Percentiles rank a stretch among this genome's conserved stretches.
Conservation (phyloP, 1,140 invertebrate genomes). For the Drosophila biarmipes region DNA sequence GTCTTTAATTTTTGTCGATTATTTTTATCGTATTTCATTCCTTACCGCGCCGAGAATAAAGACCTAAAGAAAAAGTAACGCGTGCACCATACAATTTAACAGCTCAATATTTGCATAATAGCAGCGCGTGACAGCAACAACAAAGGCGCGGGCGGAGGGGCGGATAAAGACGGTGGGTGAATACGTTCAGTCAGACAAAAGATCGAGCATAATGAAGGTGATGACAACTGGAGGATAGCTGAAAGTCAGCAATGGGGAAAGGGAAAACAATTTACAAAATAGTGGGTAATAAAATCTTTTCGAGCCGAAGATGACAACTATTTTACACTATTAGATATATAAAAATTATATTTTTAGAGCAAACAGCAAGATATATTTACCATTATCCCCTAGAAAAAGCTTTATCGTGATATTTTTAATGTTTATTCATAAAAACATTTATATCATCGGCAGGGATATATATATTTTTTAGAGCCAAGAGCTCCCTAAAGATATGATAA, state of each 20-base stretch:
- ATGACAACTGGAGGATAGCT: neutral
- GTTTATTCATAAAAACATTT: too few relatives aligned
- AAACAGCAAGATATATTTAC: too few relatives aligned
- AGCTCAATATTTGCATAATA: conserved; percentile 81
- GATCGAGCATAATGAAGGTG: conserved; percentile 15
- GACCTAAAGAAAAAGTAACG: conserved; percentile 73
- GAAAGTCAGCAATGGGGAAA: conserved; percentile 3
- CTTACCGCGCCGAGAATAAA: conserved; percentile 36
- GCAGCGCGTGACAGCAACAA: conserved; percentile 76
- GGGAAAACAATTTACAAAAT: neutral
- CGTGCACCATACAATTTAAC: conserved; percentile 75
- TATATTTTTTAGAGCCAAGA: too few relatives aligned
- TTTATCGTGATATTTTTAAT: too few relatives aligned
- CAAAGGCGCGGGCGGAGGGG: conserved; percentile 7
- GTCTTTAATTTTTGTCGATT: conserved; percentile 45
- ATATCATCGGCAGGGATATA: too few relatives aligned
- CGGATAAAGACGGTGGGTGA: conserved; percentile 28
- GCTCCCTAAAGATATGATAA: too few relatives aligned
- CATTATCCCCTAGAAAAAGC: too few relatives aligned
- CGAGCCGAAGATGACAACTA: neutral
- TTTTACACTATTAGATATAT: too few relatives aligned
- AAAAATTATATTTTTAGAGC: too few relatives aligned
- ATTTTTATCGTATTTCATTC: conserved; percentile 23
- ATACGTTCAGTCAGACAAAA: conserved; percentile 18
- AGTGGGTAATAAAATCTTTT: too few relatives aligned